These are phyloP conservation scores for Ardeotis arabs DNA, from an alignment of 2,113 vertebrate species.

Conservation along the genomic window DNA sequence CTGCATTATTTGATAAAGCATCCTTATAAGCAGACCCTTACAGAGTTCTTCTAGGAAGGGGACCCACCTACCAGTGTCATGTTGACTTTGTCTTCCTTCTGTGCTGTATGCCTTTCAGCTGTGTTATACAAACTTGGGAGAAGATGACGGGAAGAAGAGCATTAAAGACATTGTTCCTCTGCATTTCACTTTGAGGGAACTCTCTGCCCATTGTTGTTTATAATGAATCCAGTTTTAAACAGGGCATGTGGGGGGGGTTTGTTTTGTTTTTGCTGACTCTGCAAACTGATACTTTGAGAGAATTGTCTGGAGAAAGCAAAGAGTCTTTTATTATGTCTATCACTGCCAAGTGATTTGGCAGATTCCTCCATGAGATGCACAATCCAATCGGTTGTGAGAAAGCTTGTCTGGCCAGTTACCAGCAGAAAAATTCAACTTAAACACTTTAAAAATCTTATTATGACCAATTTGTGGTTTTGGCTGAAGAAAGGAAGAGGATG, in stretches of 20 bases:
- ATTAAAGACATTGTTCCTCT: background rate
- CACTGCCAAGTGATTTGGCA: constrained; percentile 53
- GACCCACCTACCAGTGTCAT: background rate
- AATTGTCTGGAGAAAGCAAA: constrained; percentile 23
- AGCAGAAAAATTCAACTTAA: constrained; percentile 42
- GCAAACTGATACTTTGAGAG: constrained; percentile 20
- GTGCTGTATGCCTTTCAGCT: background rate
- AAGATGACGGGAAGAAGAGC: background rate
- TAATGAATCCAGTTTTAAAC: background rate
- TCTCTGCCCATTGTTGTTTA: background rate
- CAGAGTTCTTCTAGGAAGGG: background rate
- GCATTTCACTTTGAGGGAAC: background rate
- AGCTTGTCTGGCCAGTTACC: constrained; percentile 20
- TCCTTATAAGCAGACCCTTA: background rate
- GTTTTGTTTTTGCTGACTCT: constrained; percentile 13
- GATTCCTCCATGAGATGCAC: background rate
- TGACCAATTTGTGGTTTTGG: constrained; percentile 40
- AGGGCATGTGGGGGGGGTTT: rapidly evolving
- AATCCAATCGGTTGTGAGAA: background rate
- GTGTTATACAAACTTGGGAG: background rate
- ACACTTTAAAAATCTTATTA: constrained; percentile 27
- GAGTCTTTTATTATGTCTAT: background rate
- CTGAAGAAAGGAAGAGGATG: background rate
- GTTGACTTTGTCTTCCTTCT: background rate
- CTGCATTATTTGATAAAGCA: background rate